Base-by-base conservation (phyloP, 2,113 vertebrate genomes). In the Mustela lutreola region DNA sequence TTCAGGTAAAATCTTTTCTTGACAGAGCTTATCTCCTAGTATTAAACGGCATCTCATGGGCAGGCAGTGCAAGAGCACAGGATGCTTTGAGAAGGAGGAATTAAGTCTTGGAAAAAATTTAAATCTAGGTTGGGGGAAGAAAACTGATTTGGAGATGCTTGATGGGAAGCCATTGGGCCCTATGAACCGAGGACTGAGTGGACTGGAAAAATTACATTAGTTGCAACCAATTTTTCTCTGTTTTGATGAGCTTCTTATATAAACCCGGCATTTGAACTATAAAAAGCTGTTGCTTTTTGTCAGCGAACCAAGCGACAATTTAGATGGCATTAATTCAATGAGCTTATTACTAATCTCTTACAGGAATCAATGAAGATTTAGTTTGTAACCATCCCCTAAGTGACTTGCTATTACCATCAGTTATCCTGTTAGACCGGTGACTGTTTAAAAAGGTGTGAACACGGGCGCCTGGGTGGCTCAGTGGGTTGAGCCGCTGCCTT, bases 301-400 rank as follows among this genome's bases (percentile, higher is more conserved):
- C 79, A 87, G 94, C 67, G 83, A 93, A 95, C 42, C 19, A 65
- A 91, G 60, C 22, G n/a, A 89, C 48, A 94, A 82, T 50, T 71
- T 91, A 53, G 28, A 36, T 81, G 82, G 65, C n/a, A 85, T 91
- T 79, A 95, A 84, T 62, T 94, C 89, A 97, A 93, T 62, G 45
- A 86, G 19, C 9, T 91, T 97, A 76, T 70, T 60, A 71, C 56
- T 31, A 83, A 45, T 79, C 36, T 83, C 31, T 84, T 88, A 88
- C 16, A 85, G 73, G 65, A 95, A 94, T 96, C 70, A 95, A 73
- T 75, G 80, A 80, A 71, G 53, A 83, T 53, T 62, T 94, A 81
- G 36, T 90, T 88, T 88, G 79, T 76, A 90, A 94, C 10, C 60
- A 76, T 50, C 14, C 22, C 36, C 7, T 48, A 48, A 80, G 58